These are phyloP conservation scores for Variabilichromis moorii DNA, from an alignment of 2,113 vertebrate genomes.

Conservation along the genomic window DNA sequence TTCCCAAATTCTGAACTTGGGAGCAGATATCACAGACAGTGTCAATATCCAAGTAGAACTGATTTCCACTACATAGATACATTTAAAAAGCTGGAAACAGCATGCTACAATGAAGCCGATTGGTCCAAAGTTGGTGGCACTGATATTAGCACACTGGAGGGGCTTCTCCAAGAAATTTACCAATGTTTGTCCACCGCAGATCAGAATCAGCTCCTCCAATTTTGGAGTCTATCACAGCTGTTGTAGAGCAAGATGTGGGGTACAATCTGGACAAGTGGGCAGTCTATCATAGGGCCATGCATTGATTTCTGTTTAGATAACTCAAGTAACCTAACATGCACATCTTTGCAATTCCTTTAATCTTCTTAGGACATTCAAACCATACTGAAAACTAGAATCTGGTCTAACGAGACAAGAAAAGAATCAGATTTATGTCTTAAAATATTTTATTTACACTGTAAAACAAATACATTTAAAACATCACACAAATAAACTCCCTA, in stretches of 20 bases:
- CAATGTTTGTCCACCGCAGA: neutral
- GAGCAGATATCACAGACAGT: fast-evolving
- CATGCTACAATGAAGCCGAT: neutral
- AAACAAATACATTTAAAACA: conserved; percentile 21
- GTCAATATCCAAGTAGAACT: neutral
- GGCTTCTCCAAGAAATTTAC: neutral
- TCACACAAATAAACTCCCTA: neutral
- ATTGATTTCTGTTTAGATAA: neutral
- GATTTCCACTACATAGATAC: neutral
- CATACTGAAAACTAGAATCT: neutral
- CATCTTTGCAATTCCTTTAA: neutral
- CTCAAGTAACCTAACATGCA: neutral
- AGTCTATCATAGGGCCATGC: neutral
- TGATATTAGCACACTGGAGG: neutral
- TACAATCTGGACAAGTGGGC: neutral
- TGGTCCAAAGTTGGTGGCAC: neutral
- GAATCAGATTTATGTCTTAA: conserved; percentile 20
- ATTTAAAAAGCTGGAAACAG: neutral
- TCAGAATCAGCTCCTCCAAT: neutral
- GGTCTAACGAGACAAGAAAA: neutral
- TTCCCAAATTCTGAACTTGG: neutral
- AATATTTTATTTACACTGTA: conserved; percentile 74
- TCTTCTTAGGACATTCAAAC: fast-evolving
- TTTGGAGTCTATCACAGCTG: neutral
- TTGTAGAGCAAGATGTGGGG: neutral